Evolutionary conservation across 2,797 vertebrate species (phyloP).

Genomic region (Poecilia wingei): DNA sequence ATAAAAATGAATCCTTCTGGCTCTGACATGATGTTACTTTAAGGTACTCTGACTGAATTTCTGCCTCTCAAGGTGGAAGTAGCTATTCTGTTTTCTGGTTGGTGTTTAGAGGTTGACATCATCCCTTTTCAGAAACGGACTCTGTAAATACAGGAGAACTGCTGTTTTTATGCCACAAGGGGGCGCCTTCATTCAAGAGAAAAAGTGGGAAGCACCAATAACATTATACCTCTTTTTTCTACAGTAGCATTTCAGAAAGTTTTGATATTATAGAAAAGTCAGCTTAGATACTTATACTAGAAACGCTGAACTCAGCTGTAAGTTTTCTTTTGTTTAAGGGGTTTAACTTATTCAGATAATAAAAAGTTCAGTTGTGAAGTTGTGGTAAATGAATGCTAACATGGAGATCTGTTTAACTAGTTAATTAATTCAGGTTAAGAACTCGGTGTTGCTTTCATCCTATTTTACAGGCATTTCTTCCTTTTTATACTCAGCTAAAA

Average conservation of each 20-base stretch:
- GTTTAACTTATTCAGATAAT: conserved; percentile 79
- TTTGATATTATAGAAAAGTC: conserved; percentile 80
- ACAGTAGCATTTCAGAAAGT: conserved; percentile 82
- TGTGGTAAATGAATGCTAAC: conserved; percentile 71
- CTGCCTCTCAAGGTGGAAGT: conserved; percentile 40
- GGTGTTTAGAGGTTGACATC: conserved; percentile 63
- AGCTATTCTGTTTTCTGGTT: conserved; percentile 50
- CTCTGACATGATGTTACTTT: conserved; percentile 50
- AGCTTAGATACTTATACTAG: conserved; percentile 79
- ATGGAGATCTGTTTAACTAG: conserved; percentile 65
- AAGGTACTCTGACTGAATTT: conserved; percentile 52
- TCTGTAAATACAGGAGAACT: conserved; percentile 78
- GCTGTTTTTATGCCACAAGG: conserved; percentile 82
- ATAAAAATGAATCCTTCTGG: conserved; percentile 48
- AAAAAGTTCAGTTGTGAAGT: conserved; percentile 62
- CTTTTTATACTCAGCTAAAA: conserved; percentile 80
- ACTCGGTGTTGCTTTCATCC: conserved; percentile 76
- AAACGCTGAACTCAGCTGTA: conserved; percentile 63
- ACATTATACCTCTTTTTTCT: conserved; percentile 86
- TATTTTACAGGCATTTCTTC: conserved; percentile 76
- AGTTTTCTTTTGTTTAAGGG: conserved; percentile 74
- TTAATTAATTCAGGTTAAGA: conserved; percentile 78
- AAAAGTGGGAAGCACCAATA: conserved; percentile 75
- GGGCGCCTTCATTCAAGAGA: conserved; percentile 78
- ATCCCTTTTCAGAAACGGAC: conserved; percentile 68